phyloP scores from a whole-genome alignment of 92 coral and sea anemone species.

The Umimayanthus chanpuru region DNA sequence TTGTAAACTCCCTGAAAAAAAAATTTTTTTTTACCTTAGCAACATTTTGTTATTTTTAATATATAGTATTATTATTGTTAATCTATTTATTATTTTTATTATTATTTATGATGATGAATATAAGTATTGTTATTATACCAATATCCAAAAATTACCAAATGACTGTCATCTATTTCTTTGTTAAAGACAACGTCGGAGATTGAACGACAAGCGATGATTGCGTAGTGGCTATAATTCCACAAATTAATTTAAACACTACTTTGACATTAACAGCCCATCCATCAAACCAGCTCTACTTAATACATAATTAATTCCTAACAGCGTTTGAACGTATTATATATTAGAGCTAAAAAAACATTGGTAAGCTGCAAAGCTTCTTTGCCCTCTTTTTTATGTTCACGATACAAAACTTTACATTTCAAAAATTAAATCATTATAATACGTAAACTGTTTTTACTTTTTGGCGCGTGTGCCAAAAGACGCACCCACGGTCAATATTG shows the following conservation, averaged over 20 bases:
- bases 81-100: too few relatives aligned
- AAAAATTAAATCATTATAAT: not conserved
- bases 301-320: slow-evolving; percentile 39
- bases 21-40: too few relatives aligned
- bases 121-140: not conserved
- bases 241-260: slow-evolving; percentile 35
- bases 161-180: not conserved
- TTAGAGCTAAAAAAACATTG: not conserved
- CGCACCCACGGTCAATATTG: not conserved
- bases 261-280: slow-evolving; percentile 16
- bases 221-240: not conserved
- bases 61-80: too few relatives aligned
- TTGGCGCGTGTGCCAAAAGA: not conserved
- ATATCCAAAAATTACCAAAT: not conserved
- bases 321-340: not conserved
- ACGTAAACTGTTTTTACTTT: too few relatives aligned
- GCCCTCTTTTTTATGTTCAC: not conserved
- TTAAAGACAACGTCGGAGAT: not conserved
- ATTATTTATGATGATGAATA: too few relatives aligned
- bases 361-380: not conserved
- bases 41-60: too few relatives aligned
- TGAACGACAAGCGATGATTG: not conserved
- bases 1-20: not conserved
- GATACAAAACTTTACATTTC: not conserved
- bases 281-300: slow-evolving; percentile 26